These are phyloP conservation scores for Tribolium castaneum DNA, from an alignment of 1,140 invertebrate genomes.

Conservation along the genomic window DNA sequence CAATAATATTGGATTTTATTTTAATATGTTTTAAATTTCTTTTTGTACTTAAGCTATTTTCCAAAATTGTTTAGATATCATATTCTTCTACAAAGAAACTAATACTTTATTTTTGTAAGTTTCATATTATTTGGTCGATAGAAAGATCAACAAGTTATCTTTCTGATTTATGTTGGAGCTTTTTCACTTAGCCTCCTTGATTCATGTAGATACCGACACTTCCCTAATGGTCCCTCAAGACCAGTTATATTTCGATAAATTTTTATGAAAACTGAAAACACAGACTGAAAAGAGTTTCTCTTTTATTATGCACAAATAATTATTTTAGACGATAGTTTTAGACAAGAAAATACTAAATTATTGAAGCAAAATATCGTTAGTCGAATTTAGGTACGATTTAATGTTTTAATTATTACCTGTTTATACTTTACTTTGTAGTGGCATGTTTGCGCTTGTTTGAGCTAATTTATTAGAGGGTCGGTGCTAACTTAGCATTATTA, in stretches of 20 bases:
- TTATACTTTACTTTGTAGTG: background rate
- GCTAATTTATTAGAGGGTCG: background rate
- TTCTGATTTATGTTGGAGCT: constrained; percentile 6
- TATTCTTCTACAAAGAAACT: too few relatives aligned
- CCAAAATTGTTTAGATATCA: too few relatives aligned
- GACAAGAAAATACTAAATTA: too few relatives aligned
- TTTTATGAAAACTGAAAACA: background rate
- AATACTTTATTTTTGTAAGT: too few relatives aligned
- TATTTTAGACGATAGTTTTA: too few relatives aligned
- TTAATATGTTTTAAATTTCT: too few relatives aligned
- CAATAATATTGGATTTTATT: too few relatives aligned
- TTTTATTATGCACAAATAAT: too few relatives aligned
- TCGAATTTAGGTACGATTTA: too few relatives aligned
- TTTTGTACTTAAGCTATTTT: too few relatives aligned
- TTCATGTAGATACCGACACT: background rate
- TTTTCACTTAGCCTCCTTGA: background rate
- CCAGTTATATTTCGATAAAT: background rate
- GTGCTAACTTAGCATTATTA: background rate
- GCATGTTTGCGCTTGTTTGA: constrained; percentile 4
- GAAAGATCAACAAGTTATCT: constrained; percentile 25
- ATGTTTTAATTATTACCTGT: constrained; percentile 14
- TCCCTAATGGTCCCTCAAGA: background rate
- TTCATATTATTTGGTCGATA: background rate
- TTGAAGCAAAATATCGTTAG: too few relatives aligned
- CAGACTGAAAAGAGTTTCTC: too few relatives aligned